phyloP scores from a whole-genome alignment of 2,113 vertebrate genomes.

The Equus quagga region DNA sequence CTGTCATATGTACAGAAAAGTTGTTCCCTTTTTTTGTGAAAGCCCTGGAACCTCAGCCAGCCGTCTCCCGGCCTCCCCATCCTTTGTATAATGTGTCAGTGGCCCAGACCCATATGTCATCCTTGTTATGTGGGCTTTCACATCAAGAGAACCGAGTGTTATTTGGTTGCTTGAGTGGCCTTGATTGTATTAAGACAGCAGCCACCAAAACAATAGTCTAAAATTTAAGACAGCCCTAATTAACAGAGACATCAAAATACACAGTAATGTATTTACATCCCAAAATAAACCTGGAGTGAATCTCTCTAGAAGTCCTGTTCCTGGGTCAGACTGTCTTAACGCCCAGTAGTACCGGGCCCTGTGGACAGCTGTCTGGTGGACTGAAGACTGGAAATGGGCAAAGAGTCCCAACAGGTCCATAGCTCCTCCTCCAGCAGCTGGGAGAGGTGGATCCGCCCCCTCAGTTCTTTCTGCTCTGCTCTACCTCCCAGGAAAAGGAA shows the following conservation, averaged over 20 bases:
- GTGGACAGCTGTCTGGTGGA: not conserved
- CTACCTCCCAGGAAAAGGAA: conserved; percentile 92
- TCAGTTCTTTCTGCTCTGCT: not conserved
- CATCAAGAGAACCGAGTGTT: not conserved
- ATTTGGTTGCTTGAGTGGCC: not conserved
- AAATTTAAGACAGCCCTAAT: not conserved
- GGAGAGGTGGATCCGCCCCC: too few species aligned
- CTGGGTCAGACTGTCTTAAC: not conserved
- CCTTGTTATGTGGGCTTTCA: not conserved
- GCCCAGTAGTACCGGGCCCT: accelerated
- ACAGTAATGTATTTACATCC: not conserved
- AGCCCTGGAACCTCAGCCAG: not conserved
- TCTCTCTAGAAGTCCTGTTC: not conserved
- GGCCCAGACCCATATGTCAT: not conserved
- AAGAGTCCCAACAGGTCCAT: accelerated
- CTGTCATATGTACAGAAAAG: not conserved
- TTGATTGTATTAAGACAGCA: not conserved
- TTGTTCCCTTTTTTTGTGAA: not conserved
- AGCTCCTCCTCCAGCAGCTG: not conserved
- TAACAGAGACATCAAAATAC: not conserved
- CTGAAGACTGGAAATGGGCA: not conserved
- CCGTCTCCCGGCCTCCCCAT: not conserved
- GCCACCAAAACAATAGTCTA: not conserved
- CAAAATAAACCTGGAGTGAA: not conserved
- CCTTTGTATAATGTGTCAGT: accelerated